Percentiles rank a stretch among this genome's conserved stretches.
Conservation (phyloP, 2,888 invertebrate species). For the Anoplius nigerrimus region DNA sequence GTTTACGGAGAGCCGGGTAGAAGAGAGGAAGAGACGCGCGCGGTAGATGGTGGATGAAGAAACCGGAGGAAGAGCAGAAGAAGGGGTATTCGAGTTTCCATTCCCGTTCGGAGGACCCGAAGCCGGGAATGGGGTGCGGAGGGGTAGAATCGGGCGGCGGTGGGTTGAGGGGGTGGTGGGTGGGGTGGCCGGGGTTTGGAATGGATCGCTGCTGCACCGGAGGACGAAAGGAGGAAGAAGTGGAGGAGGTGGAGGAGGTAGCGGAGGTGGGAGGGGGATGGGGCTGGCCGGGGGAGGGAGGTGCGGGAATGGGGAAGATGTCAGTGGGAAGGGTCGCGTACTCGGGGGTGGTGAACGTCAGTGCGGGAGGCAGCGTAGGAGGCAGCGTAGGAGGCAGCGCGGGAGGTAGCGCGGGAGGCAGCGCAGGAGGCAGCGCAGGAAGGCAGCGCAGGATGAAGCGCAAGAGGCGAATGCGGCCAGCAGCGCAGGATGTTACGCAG, state of each 20-base stretch:
- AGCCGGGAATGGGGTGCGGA: not conserved
- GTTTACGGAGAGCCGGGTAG: not conserved
- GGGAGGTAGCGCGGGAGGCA: no score
- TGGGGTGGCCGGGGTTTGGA: not conserved
- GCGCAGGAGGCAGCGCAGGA: no score
- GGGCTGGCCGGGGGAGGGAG: not conserved
- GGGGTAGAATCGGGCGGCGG: not conserved
- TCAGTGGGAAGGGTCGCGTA: not conserved
- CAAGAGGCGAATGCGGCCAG: no score
- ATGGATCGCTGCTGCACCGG: not conserved
- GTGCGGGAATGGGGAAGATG: not conserved
- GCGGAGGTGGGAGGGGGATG: constrained; percentile 4
- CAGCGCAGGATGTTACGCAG: not conserved
- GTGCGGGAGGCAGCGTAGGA: constrained; percentile 15
- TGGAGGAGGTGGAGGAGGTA: constrained; percentile 20
- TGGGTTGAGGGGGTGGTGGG: not conserved
- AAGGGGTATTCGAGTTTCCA: constrained; percentile 37
- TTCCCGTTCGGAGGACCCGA: constrained; percentile 24
- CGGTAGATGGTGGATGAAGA: no score
- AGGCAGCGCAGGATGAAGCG: no score
- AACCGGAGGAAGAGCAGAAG: no score
- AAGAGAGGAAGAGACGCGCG: no score
- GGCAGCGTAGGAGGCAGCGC: not conserved
- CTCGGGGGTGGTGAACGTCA: constrained; percentile 26
- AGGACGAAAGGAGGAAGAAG: constrained; percentile 13